Evolutionary conservation across 2,113 vertebrate genomes (phyloP), one percentile per base, ranked within the genome.

Genomic region (Ceyx cyanopectus): DNA sequence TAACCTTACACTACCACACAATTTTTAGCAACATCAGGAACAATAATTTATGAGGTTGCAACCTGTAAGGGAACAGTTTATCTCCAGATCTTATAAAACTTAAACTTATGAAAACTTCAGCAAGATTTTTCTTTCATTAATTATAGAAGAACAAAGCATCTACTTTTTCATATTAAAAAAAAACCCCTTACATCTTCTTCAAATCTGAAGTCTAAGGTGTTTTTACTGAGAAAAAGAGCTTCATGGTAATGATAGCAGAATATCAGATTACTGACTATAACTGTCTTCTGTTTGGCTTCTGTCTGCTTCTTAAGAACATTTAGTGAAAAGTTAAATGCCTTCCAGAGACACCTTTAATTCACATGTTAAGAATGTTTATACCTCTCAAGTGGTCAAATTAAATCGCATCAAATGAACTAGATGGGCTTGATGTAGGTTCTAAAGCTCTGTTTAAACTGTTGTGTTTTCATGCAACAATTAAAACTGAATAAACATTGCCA

Each of bases 361-460:
- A 70, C 61, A 48, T 91, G 27, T 68, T 89, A 69, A 92, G 69
- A 93, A 94, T 87, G 85, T 92, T 95, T 96, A 94, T 89, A 57
- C 57, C 72, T 89, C 90, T 95, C 94, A 80, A 95, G 91, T 94
- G 95, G 96, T 87, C 91, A 93, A 92, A 96, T 94, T 94, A 96
- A 96, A 87, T 60, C 79, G 78, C 89, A 87, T 80, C 79, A 81
- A 91, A 85, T 87, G 56, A 85, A 85, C 87, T 6, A 7, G 73
- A 79, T 58, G 62, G 77, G n/a, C 67, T 90, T 90, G 81, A 76
- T 85, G 84, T 53, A 89, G 72, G 53, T 92, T 92, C 75, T 74
- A 83, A 95, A 81, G 46, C 57, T 53, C 24, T 77, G 21, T 91
- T 93, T 91, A 85, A 94, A 91, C 53, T 82, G 76, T 80, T 91